These are phyloP conservation scores for Karalla daura DNA, from an alignment of 2,797 vertebrate species.

Conservation along the genomic window DNA sequence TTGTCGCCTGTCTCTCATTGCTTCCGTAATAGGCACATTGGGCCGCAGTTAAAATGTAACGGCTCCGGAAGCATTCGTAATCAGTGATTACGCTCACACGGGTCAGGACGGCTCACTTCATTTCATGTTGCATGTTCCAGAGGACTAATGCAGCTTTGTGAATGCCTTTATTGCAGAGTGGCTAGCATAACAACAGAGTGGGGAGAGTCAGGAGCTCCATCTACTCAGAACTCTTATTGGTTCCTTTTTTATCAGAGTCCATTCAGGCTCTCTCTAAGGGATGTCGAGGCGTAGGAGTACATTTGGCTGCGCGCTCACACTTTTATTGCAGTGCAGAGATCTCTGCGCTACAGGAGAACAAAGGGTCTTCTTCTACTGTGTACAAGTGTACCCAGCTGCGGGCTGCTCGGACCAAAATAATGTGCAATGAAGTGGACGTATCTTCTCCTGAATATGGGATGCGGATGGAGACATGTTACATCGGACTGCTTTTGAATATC, in stretches of 20 bases:
- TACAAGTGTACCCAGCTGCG: conserved; percentile 37
- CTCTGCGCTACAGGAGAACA: conserved; percentile 67
- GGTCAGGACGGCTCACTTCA: conserved; percentile 67
- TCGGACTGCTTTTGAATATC: conserved; percentile 49
- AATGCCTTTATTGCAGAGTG: conserved; percentile 68
- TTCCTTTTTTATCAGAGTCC: conserved; percentile 76
- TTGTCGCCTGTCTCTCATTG: conserved; percentile 49
- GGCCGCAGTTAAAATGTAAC: conserved; percentile 48
- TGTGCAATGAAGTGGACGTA: conserved; percentile 18
- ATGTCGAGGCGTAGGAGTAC: conserved; percentile 67
- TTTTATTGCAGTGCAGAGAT: conserved; percentile 75
- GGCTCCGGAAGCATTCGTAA: conserved; percentile 58
- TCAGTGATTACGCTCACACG: conserved; percentile 68
- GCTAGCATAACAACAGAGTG: conserved; percentile 69
- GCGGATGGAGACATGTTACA: conserved; percentile 8
- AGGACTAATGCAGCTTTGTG: conserved; percentile 67
- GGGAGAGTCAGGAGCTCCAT: conserved; percentile 67
- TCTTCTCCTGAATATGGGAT: conserved; percentile 43
- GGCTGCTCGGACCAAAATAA: conserved; percentile 51
- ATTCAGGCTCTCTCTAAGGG: conserved; percentile 76
- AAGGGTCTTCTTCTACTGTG: conserved; percentile 64
- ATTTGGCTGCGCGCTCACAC: conserved; percentile 71
- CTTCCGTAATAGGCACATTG: conserved; percentile 52
- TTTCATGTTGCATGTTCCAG: conserved; percentile 69
- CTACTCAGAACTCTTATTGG: conserved; percentile 67